Evolutionary conservation across 1,140 invertebrate species (phyloP), one percentile per base, ranked within the genome.

Genomic region (Harlomillsia oculata): DNA sequence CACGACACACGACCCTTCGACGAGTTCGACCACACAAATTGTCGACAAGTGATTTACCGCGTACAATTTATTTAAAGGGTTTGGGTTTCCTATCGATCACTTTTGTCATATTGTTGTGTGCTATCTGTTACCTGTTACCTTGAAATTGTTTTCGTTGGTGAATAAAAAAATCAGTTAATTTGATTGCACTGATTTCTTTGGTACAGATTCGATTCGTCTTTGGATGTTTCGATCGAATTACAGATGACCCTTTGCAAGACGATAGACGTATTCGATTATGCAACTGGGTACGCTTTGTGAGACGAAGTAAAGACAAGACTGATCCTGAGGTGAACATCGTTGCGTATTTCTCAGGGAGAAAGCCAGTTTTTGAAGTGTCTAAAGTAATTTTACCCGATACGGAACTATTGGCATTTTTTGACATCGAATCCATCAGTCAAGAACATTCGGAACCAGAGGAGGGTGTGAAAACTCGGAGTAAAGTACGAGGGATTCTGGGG

Each of bases 151-250:
- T n/a, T n/a, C n/a, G n/a, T n/a, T n/a, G n/a, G n/a, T n/a, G n/a
- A n/a, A n/a, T n/a, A n/a, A n/a, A n/a, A n/a, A n/a, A n/a, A n/a
- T n/a, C n/a, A n/a, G n/a, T n/a, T n/a, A n/a, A n/a, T n/a, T n/a
- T n/a, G n/a, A n/a, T n/a, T n/a, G n/a, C n/a, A n/a, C n/a, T n/a
- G 9, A 37, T 36, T 23, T 14, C 20, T 56, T 26, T 52, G n/a
- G 14, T 48, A 14, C 58, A 61, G 59, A 49, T 61, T 36, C 48
- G 59, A 16, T 56, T 56, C 30, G 45, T 53, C 2, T 61, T 61
- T 41, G 59, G 59, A 3, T 61, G 59, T 32, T 56, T 61, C 36
- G 59, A 61, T 37, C 53, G 54, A 18, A 23, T 50, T 3, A 46
- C 36, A 5, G 25, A 45, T 14, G 59, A 55, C 14, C 53, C 53